phyloP scores from a whole-genome alignment of 2,797 vertebrate species.

The Fistularia tabacaria region DNA sequence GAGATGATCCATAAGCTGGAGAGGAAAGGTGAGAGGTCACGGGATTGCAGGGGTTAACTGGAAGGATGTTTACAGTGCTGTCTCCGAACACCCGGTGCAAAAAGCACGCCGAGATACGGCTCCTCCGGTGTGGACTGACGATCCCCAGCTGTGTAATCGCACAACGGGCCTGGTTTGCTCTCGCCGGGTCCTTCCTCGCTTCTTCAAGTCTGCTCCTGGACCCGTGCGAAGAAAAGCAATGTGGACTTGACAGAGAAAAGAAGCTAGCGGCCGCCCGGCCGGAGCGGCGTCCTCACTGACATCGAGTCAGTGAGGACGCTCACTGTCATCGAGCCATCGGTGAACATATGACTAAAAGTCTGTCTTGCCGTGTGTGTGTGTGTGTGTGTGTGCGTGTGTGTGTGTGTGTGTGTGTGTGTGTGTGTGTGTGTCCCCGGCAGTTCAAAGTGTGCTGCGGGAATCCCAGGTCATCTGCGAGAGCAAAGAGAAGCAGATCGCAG shows the following conservation, averaged over 20 bases:
- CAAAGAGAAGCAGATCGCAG: constrained; percentile 91
- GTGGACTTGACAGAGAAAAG: constrained; percentile 14
- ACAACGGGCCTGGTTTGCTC: constrained; percentile 9
- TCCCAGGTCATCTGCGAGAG: constrained; percentile 87
- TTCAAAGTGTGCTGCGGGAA: constrained; percentile 89
- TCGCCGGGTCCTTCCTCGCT: neutral
- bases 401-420: constrained; percentile 10
- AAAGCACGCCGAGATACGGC: constrained; percentile 41
- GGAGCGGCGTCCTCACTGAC: constrained; percentile 33
- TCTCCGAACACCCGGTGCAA: constrained; percentile 62
- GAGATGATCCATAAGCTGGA: constrained; percentile 85
- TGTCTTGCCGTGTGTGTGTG: constrained; percentile 3
- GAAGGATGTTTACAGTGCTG: constrained; percentile 59
- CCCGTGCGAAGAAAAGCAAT: constrained; percentile 11
- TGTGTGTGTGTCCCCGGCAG: constrained; percentile 65
- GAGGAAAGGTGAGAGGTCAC: constrained; percentile 85
- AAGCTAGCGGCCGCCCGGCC: constrained; percentile 14
- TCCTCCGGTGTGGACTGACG: constrained; percentile 48
- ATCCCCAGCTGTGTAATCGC: constrained; percentile 58
- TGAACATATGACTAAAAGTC: constrained; percentile 12
- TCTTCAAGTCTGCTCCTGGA: constrained; percentile 8
- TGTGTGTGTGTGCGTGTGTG: constrained; percentile 11
- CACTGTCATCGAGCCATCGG: constrained; percentile 18
- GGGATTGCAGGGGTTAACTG: constrained; percentile 27
- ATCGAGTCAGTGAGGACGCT: constrained; percentile 41